A percentile compares a stretch with the other conserved stretches of the same genome.
Conservation (phyloP, 1,140 invertebrate species). For the Hormaphis cornu region DNA sequence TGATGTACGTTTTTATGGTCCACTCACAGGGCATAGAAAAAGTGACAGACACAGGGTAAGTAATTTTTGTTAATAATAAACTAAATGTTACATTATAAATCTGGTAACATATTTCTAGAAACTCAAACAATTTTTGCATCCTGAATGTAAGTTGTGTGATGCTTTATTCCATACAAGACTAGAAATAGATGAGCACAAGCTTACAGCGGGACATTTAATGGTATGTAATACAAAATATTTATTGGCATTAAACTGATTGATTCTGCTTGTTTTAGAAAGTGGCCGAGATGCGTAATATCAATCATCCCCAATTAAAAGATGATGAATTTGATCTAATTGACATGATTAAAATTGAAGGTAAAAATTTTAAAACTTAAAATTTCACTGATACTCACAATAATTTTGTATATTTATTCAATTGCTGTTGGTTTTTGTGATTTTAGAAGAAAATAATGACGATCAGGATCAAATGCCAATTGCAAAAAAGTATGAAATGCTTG, state of each 20-base stretch:
- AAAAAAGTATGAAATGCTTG: constrained; percentile 26
- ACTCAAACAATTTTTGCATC: constrained; percentile 73
- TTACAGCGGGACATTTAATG: constrained; percentile 56
- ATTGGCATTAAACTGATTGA: background rate
- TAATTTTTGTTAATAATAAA: background rate
- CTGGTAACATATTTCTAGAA: constrained; percentile 46
- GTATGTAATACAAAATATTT: constrained; percentile 41
- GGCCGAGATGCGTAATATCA: background rate
- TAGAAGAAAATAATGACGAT: background rate
- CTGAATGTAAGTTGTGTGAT: constrained; percentile 61
- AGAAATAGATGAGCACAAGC: constrained; percentile 59
- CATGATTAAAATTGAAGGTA: constrained; percentile 27
- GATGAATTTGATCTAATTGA: constrained; percentile 27
- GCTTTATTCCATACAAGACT: constrained; percentile 69
- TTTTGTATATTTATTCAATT: background rate
- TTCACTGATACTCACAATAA: background rate
- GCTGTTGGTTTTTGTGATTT: background rate
- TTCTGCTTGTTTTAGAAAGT: constrained; percentile 15
- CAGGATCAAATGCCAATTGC: constrained; percentile 16
- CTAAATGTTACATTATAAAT: background rate
- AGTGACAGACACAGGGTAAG: constrained; percentile 55
- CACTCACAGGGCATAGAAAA: constrained; percentile 65
- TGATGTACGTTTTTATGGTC: constrained; percentile 66
- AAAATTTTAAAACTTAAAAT: too few species aligned
- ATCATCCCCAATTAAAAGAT: constrained; percentile 8